Conservation (phyloP, 2,888 invertebrate genomes). For the Trisateles emortualis region DNA sequence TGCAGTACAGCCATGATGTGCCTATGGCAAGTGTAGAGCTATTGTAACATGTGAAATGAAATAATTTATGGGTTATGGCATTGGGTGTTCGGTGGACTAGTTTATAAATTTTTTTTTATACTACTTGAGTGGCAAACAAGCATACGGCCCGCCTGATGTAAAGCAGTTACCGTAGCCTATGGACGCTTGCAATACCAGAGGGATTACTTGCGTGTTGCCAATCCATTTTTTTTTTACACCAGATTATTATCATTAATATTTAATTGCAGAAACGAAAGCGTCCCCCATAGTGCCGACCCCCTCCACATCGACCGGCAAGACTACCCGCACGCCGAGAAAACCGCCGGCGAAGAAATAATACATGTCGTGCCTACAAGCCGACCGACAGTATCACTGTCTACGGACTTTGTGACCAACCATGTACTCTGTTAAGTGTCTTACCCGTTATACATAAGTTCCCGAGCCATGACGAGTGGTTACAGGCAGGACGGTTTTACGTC, state of each 20-base stretch:
- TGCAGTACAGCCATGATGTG: too few relatives aligned
- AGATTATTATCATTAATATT: neutral
- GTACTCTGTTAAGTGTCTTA: constrained; percentile 53
- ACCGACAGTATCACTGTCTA: constrained; percentile 30
- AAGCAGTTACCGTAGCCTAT: too few relatives aligned
- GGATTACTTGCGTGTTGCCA: too few relatives aligned
- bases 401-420: constrained; percentile 47
- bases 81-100: too few relatives aligned
- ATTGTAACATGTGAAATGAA: too few relatives aligned
- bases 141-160: too few relatives aligned
- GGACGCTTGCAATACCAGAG: too few relatives aligned
- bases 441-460: constrained; percentile 40
- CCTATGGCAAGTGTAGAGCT: too few relatives aligned
- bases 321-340: constrained; percentile 79
- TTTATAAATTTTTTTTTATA: too few relatives aligned
- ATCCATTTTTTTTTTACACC: too few relatives aligned
- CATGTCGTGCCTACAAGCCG: constrained; percentile 32
- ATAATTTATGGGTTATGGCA: too few relatives aligned
- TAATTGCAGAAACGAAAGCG: constrained; percentile 66
- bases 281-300: constrained; percentile 75
- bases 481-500: constrained; percentile 28
- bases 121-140: too few relatives aligned
- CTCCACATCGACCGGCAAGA: constrained; percentile 80
- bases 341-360: constrained; percentile 81
- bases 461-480: constrained; percentile 29